phyloP scores from a whole-genome alignment of 2,797 vertebrate species.

The Australoheros facetus region DNA sequence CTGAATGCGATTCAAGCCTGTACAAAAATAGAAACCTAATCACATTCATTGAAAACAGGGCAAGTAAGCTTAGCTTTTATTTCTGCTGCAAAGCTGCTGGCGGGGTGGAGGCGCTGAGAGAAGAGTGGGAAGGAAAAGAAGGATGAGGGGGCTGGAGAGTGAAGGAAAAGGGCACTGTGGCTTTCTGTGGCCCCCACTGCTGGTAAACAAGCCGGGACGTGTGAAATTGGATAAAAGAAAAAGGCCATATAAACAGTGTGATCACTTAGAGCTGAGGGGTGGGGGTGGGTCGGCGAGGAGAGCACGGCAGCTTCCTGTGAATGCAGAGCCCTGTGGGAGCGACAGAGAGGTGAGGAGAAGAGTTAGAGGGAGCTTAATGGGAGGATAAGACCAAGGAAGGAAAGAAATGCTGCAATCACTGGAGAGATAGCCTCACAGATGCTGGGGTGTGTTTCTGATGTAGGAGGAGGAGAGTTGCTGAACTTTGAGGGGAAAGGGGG shows the following conservation, averaged over 20 bases:
- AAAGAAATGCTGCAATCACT: slow-evolving; percentile 22
- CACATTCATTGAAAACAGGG: slow-evolving; percentile 49
- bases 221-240: slow-evolving; percentile 70
- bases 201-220: slow-evolving; percentile 61
- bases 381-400: slow-evolving; percentile 13
- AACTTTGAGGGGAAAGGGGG: neutral
- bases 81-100: slow-evolving; percentile 38
- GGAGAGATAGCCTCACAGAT: slow-evolving; percentile 8
- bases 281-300: neutral
- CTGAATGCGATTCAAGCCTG: slow-evolving; percentile 27
- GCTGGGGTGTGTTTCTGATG: slow-evolving; percentile 9
- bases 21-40: slow-evolving; percentile 54
- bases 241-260: slow-evolving; percentile 55
- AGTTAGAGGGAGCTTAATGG: slow-evolving; percentile 31
- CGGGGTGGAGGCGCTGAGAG: neutral
- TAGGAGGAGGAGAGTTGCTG: neutral
- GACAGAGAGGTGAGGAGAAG: slow-evolving; percentile 25
- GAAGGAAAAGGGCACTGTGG: slow-evolving; percentile 46
- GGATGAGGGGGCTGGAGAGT: slow-evolving; percentile 7
- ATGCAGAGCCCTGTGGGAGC: slow-evolving; percentile 37
- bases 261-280: slow-evolving; percentile 49
- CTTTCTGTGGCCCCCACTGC: slow-evolving; percentile 46
- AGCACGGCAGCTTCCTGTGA: slow-evolving; percentile 10
- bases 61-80: slow-evolving; percentile 41
- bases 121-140: neutral